Base-by-base conservation (phyloP, 2,113 vertebrate species). In the Engraulis encrasicolus region DNA sequence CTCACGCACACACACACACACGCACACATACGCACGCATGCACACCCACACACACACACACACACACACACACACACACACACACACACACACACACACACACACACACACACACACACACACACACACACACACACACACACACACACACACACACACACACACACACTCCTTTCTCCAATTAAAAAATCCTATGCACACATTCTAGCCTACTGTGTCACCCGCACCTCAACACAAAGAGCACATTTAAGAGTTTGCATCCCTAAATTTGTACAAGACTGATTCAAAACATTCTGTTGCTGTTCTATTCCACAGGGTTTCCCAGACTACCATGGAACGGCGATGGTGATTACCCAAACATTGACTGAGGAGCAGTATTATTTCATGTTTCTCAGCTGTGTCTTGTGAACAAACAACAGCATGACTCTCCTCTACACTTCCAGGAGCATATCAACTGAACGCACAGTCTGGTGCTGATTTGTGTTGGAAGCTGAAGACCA, bases 1-100 rank as follows among this genome's bases (percentile, higher is more conserved):
- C 45, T 17, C 18, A 50, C 15, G 23, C 3, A n/a, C 19, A 61
- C 79, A 80, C 11, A 23, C 54, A 71, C 71, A 81, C n/a, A 82
- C 37, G 48, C 12, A 17, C 34, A 49, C 58, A 19, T 66, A 36
- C 48, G 37, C 71, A 49, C 49, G 31, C 49, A 50, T 66, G 11
- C 31, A 18, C 0, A 27, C 38, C 49, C 78, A 37, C 31, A 4
- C 37, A 45, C 40, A 45, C 40, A 5, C 40, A 5, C 40, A 3
- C 40, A 83, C 40, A 82, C 84, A 82, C 48, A 81, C 74, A 49
- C 54, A 80, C 40, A 81, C 36, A 80, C 23, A 74, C 1, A 23
- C 80, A 49, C 15, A 66, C 12, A 37, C 37, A 17, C 6, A 50
- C 45, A 84, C 61, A 50, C 2, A 82, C 18, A 17, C 15, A 37